Base-by-base conservation (phyloP, 2,888 invertebrate species). In the Euclidia mi region DNA sequence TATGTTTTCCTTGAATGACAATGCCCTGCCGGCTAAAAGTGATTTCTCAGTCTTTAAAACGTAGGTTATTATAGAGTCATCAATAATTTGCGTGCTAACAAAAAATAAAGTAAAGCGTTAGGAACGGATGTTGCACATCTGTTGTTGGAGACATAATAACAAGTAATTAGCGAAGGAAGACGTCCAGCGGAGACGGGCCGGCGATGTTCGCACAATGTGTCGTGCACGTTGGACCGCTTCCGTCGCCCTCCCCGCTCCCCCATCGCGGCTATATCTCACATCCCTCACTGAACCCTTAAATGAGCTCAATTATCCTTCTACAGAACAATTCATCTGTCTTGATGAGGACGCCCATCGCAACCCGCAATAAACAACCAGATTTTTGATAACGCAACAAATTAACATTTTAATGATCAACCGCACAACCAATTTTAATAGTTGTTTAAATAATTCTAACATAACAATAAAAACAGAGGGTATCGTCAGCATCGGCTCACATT, bases 41-140 rank as follows among this genome's bases (percentile, higher is more conserved):
- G 10, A 17, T 48, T 62, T 7, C 37, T 20, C 38, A 47, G 41
- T 15, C 18, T 11, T 35, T 50, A 15, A 11, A 10, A 31, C 38
- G 32, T 46, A n/a, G n/a, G n/a, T n/a, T n/a, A 44, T 48, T 55
- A 52, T 38, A 42, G 46, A 57, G 47, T 50, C 31, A 50, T 51
- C 41, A 58, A 68, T 71, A 58, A 65, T 42, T 66, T 42, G 65
- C 63, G n/a, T n/a, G 40, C 51, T 55, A 28, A 17, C 17, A 43
- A 43, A 63, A 62, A 67, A 72, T 55, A 81, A 82, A 83, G 77
- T 65, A 70, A 76, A 71, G 66, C 61, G 70, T 83, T 78, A 78
- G 60, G 81, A 89, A 78, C 94, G 94, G 94, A 94, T 94, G 94
- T 92, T 82, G 87, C 89, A 90, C 94, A 94, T 94, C 89, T 94